Base-by-base conservation (phyloP, 2,113 vertebrate species). In the Rhizomys pruinosus region DNA sequence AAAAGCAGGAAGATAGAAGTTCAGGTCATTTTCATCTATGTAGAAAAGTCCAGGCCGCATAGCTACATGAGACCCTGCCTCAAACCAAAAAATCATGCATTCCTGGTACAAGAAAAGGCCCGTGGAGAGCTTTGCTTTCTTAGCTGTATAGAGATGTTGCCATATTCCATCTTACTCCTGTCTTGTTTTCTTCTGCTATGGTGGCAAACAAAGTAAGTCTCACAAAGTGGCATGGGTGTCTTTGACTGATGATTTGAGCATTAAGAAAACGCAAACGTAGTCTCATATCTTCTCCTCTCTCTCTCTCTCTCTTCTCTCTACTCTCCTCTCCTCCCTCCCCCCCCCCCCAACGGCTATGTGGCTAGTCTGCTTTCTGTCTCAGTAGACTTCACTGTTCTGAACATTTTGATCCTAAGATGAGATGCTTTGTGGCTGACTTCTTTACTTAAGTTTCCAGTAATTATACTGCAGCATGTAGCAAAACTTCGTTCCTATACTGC, bases 121-220 rank as follows among this genome's bases (percentile, higher is more conserved):
- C 80, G 11, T 13, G n/a, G 25, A n/a, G 15, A 78, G 22, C 78
- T 82, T 87, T 85, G 47, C 25, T 93, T 78, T 92, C 37, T 92
- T 90, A n/a, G n/a, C n/a, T n/a, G 23, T n/a, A 16, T 37, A 57
- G 59, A 32, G 74, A 82, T 25, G 3, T 57, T 25, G 22, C 15
- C 25, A 88, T 8, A 85, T 84, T 86, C 12, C 47, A n/a, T n/a
- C n/a, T n/a, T n/a, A n/a, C n/a, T n/a, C n/a, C n/a, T n/a, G n/a
- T n/a, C n/a, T n/a, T n/a, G n/a, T n/a, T n/a, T n/a, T n/a, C n/a
- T n/a, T n/a, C n/a, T n/a, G n/a, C n/a, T n/a, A n/a, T n/a, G n/a
- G n/a, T n/a, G n/a, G n/a, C n/a, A n/a, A n/a, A n/a, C n/a, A n/a
- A n/a, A n/a, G n/a, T n/a, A n/a, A n/a, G n/a, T n/a, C n/a, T n/a